Base-by-base conservation (phyloP, 1,140 invertebrate genomes). In the Hyles euphorbiae region DNA sequence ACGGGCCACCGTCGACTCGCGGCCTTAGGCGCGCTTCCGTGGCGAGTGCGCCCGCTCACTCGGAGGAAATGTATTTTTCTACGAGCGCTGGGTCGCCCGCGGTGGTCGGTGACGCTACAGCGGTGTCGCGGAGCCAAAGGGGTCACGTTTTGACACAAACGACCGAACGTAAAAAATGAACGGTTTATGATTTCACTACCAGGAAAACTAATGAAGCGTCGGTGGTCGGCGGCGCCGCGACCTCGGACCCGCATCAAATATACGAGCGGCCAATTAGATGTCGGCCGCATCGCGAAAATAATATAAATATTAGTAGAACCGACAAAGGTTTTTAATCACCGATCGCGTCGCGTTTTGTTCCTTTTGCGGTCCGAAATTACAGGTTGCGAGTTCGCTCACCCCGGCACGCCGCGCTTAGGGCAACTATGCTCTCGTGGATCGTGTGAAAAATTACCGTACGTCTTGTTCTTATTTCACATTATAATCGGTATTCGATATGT, bases 301-400 rank as follows among this genome's bases (percentile, higher is more conserved):
- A 67, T 88, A 87, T 87, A 87, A 87, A 88, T 87, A 88, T 88
- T 88, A 88, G 85, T 88, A 88, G 85, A 88, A 81, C 85, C 85
- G 85, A 88, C 85, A 88, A 88, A 88, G 85, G 83, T 83, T 88
- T 86, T 88, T 88, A 88, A 88, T 88, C 85, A 88, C 83, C 81
- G 78, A 88, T 88, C 83, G 78, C 74, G 71, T 75, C 78, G 69
- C 70, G 75, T 83, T 78, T 88, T 87, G 73, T 67, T 85, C 82
- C 71, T 88, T 88, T 88, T 88, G 85, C 85, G 85, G 85, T 88
- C 83, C 83, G 69, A 87, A 87, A 87, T 87, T 85, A 82, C 83
- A 82, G 85, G 71, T 79, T 76, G 78, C 66, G 76, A 77, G 85
- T 81, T 87, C 85, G 82, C 75, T 88, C 76, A 88, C 83, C 85